Base-by-base conservation (phyloP, 2,888 invertebrate genomes). In the Orthonevra nobilis region DNA sequence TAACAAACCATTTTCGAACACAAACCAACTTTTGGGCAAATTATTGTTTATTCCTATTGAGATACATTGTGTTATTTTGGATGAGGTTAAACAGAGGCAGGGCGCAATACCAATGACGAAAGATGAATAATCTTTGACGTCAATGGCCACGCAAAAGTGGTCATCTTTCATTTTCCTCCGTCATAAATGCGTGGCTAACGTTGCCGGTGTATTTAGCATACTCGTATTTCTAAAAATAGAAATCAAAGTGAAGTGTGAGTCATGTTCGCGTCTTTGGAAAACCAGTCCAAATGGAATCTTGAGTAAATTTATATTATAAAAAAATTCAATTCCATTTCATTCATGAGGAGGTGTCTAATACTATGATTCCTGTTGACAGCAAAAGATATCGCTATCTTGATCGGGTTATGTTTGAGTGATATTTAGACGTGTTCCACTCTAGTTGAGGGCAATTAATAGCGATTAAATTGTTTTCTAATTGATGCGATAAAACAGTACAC, bases 11-110 rank as follows among this genome's bases (percentile, higher is more conserved):
- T 50, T 58, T 68, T 58, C 42, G 46, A 14, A 69, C 74, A 77
- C 70, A 82, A 74, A 72, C 72, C 81, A 34, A 75, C 46, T 81
- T 79, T 68, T 74, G 66, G 66, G 74, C 63, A 74, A 82, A 66
- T 6, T 50, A 19, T 26, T 20, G 9, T 14, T 30, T n/a, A n/a
- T n/a, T n/a, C n/a, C n/a, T n/a, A n/a, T n/a, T 34, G n/a, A 52
- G 34, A 61, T 60, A 52, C 77, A 72, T 72, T 79, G 72, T 79
- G 72, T 79, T 79, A 61, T 10, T 32, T 60, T 66, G 48, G 48
- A 34, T 60, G 26, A 48, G 48, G 28, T 48, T n/a, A n/a, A n/a
- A n/a, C n/a, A 6, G 15, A 12, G 10, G 32, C 5, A 30, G 32
- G n/a, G 30, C 9, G 6, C n/a, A 17, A 46, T 17, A 14, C 44